These are phyloP conservation scores for Sarcophaga variegata DNA, from an alignment of 2,888 invertebrate species.

Conservation along the genomic window DNA sequence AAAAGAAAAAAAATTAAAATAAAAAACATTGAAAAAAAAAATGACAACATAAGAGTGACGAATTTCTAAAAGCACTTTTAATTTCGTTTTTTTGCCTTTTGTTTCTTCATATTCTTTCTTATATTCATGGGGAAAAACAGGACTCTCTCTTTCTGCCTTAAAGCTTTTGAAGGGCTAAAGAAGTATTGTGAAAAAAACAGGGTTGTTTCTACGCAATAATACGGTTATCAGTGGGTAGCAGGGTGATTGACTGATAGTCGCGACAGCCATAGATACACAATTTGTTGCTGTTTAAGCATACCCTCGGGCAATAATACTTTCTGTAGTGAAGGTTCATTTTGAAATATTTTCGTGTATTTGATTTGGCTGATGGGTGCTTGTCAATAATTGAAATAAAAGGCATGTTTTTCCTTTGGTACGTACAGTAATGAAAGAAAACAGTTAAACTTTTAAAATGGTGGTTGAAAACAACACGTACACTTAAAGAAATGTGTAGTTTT, in stretches of 20 bases:
- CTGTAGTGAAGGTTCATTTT: conserved; percentile 37
- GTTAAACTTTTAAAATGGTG: conserved; percentile 28
- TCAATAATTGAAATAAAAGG: conserved; percentile 50
- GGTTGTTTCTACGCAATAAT: conserved; percentile 19
- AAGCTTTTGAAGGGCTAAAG: conserved; percentile 35
- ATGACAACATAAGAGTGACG: neutral
- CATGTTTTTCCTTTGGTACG: conserved; percentile 2
- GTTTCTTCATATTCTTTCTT: neutral
- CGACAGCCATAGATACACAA: neutral
- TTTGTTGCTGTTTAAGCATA: conserved; percentile 19
- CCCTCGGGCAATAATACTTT: conserved; percentile 54
- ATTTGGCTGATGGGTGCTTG: conserved; percentile 52
- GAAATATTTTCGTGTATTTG: neutral
- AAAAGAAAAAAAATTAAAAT: neutral
- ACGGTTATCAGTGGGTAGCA: conserved; percentile 28
- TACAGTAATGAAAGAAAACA: too few species aligned
- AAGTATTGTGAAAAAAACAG: conserved; percentile 23
- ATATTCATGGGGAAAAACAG: neutral
- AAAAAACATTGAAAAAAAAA: too few species aligned
- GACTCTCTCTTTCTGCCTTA: neutral
- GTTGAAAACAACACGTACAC: conserved; percentile 6
- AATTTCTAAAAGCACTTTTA: neutral
- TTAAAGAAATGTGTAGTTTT: neutral
- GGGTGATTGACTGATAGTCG: conserved; percentile 4
- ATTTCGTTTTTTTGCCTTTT: neutral